phyloP scores from a whole-genome alignment of 2,888 invertebrate genomes.

The Lycaena phlaeas region DNA sequence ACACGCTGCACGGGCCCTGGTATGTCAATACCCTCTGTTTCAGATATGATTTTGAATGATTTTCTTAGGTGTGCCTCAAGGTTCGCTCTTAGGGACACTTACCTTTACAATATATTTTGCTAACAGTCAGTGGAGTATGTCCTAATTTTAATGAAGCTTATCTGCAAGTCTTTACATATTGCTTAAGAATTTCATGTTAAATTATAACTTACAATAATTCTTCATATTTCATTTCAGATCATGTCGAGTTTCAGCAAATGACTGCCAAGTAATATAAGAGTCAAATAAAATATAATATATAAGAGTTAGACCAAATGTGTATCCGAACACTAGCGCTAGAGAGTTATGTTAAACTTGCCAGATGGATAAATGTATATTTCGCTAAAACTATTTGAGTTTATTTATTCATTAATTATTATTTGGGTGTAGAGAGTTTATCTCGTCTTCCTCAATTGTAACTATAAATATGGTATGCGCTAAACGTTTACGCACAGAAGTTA shows the following conservation, averaged over 20 bases:
- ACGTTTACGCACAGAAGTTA: no score
- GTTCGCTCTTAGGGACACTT: no score
- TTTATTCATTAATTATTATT: neutral
- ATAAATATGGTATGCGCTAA: no score
- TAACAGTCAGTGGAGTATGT: no score
- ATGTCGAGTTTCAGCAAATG: neutral
- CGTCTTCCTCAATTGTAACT: slow-evolving; percentile 1
- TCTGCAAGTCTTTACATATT: no score
- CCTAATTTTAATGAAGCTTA: no score
- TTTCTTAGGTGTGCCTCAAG: no score
- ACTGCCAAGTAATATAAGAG: slow-evolving; percentile 4
- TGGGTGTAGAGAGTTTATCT: neutral
- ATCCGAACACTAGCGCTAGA: slow-evolving; percentile 2
- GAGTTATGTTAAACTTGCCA: slow-evolving; percentile 3
- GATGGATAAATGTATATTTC: slow-evolving; percentile 4
- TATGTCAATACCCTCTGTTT: neutral
- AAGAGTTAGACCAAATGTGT: slow-evolving; percentile 4
- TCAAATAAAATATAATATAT: neutral
- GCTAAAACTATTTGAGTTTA: neutral
- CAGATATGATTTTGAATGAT: no score
- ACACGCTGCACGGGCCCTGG: slow-evolving; percentile 66
- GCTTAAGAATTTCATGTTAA: no score
- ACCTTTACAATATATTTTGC: no score
- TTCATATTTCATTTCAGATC: neutral
- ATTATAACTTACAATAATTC: no score